Evolutionary conservation across 2,888 invertebrate genomes (phyloP).

Genomic region (Cinara cedri): DNA sequence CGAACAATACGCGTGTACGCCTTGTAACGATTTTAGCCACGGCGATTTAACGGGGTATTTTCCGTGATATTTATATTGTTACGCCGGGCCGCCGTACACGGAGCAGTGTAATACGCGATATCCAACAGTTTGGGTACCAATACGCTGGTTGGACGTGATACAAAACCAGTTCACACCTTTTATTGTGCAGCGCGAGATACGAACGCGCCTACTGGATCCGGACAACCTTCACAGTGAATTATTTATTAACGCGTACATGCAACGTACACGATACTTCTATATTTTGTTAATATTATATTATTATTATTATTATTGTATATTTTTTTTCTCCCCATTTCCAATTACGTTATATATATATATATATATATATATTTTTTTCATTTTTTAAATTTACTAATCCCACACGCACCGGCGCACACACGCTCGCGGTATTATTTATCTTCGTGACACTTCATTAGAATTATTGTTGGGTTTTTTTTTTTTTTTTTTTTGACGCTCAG

Average conservation of each 20-base stretch:
- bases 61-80: too few relatives aligned
- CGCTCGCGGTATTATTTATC: slow-evolving; percentile 50
- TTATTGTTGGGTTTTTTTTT: slow-evolving; percentile 48
- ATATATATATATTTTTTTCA: slow-evolving; percentile 41
- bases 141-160: slow-evolving; percentile 43
- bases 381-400: slow-evolving; percentile 52
- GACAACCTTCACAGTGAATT: slow-evolving; percentile 56
- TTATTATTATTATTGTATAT: too few relatives aligned
- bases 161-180: slow-evolving; percentile 57
- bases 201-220: slow-evolving; percentile 55
- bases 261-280: slow-evolving; percentile 47
- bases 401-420: slow-evolving; percentile 52
- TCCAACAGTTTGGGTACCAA: slow-evolving; percentile 54
- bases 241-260: slow-evolving; percentile 54
- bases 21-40: too few relatives aligned
- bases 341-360: slow-evolving; percentile 47
- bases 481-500: slow-evolving; percentile 29
- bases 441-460: slow-evolving; percentile 55
- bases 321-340: slow-evolving; percentile 52
- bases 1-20: too few relatives aligned
- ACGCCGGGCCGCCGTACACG: too few relatives aligned
- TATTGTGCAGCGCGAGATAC: slow-evolving; percentile 51
- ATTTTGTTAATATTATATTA: slow-evolving; percentile 50
- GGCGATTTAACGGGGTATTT: too few relatives aligned
- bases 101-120: too few relatives aligned